Evolutionary conservation across 2,113 vertebrate genomes (phyloP).

Genomic region (Atlantisia rogersi): DNA sequence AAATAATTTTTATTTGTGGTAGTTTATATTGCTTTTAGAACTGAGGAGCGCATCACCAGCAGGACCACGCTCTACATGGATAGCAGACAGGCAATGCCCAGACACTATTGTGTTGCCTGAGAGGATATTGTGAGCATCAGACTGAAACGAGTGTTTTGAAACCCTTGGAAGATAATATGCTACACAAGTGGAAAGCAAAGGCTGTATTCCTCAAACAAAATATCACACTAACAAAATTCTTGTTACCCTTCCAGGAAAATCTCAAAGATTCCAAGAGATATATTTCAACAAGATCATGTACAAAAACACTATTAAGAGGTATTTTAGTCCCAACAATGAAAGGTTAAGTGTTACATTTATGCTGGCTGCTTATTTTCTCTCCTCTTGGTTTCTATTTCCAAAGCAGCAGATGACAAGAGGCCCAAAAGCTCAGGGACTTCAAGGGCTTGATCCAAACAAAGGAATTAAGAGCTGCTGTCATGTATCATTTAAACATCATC

Average conservation of each 20-base stretch:
- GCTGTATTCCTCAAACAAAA: not conserved
- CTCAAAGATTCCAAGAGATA: not conserved
- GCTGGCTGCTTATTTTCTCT: not conserved
- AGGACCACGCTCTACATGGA: fast-evolving
- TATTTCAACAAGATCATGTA: not conserved
- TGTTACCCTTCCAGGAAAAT: not conserved
- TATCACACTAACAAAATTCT: not conserved
- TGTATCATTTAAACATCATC: not conserved
- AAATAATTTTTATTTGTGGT: not conserved
- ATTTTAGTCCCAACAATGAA: not conserved
- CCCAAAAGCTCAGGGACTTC: not conserved
- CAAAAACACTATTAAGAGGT: not conserved
- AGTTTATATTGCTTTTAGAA: not conserved
- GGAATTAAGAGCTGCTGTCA: not conserved
- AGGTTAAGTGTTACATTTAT: not conserved
- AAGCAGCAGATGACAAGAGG: not conserved
- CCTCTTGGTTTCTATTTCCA: not conserved
- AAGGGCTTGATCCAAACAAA: conserved; percentile 9
- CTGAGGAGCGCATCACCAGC: not conserved
- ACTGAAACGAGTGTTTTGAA: not conserved
- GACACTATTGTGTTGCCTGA: not conserved
- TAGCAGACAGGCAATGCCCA: not conserved
- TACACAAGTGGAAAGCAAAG: not conserved
- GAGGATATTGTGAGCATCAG: not conserved
- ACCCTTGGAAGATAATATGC: not conserved